Evolutionary conservation across 2,797 vertebrate species (phyloP).

Genomic region (Aratinga solstitialis): DNA sequence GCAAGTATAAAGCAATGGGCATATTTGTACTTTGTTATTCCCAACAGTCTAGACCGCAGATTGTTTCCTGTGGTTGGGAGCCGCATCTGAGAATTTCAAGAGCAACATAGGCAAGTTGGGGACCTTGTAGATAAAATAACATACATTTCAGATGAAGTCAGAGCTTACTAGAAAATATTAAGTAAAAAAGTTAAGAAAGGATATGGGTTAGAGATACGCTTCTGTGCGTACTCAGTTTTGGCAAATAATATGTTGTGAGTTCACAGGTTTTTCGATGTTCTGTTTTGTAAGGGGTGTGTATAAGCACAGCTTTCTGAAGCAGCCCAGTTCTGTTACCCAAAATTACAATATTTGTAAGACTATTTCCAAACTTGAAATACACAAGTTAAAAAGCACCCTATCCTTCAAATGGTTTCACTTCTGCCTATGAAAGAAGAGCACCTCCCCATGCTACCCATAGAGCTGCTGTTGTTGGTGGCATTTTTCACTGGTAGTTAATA

Average conservation of each 20-base stretch:
- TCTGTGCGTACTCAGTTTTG: not conserved
- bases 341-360: not conserved
- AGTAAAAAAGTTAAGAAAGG: not conserved
- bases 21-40: not conserved
- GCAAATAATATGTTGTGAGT: not conserved
- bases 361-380: not conserved
- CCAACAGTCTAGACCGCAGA: not conserved
- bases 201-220: not conserved
- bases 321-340: not conserved
- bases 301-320: not conserved
- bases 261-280: not conserved
- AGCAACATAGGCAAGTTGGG: not conserved
- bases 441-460: not conserved
- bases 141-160: conserved; percentile 17
- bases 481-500: conserved; percentile 40
- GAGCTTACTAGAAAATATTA: not conserved
- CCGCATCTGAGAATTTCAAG: conserved; percentile 6
- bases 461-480: not conserved
- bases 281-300: not conserved
- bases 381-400: not conserved
- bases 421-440: not conserved
- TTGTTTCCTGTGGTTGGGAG: not conserved
- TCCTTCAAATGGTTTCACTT: not conserved
- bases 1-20: not conserved
- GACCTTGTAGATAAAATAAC: not conserved